phyloP scores from a whole-genome alignment of 2,113 vertebrate genomes.

The Pterocles gutturalis region DNA sequence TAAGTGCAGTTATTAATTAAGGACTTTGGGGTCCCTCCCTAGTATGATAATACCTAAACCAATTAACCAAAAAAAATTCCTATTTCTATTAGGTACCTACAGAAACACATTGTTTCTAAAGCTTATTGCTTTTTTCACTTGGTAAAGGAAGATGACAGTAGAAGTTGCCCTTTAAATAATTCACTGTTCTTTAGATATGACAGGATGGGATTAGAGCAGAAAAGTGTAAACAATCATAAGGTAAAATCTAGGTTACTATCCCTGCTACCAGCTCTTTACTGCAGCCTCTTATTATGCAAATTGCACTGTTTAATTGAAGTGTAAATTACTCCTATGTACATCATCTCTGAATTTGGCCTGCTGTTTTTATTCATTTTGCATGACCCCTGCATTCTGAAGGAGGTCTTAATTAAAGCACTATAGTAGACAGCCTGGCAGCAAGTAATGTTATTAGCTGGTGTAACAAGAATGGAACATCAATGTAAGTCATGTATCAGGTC shows the following conservation, averaged over 20 bases:
- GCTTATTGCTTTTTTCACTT: neutral
- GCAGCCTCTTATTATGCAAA: constrained; percentile 56
- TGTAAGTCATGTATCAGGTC: neutral
- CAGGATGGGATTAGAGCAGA: neutral
- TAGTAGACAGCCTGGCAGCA: constrained; percentile 10
- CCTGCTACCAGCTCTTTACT: neutral
- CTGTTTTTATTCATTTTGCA: constrained; percentile 58
- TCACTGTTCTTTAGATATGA: neutral
- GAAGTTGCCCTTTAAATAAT: neutral
- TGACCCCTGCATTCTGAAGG: constrained; percentile 60
- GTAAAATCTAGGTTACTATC: constrained; percentile 51
- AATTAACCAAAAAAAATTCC: neutral
- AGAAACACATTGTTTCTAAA: neutral
- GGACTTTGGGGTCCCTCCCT: neutral
- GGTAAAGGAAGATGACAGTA: neutral
- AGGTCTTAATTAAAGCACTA: constrained; percentile 40
- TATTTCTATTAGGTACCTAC: neutral
- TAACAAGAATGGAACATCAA: constrained; percentile 34
- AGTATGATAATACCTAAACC: neutral
- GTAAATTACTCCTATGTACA: constrained; percentile 58
- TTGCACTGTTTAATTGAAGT: constrained; percentile 54
- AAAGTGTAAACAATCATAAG: constrained; percentile 23
- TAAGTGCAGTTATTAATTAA: neutral
- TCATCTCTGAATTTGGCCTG: constrained; percentile 40
- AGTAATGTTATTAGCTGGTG: neutral